A percentile compares a stretch with the other conserved stretches of the same genome.
Evolutionary conservation across 2,113 vertebrate genomes (phyloP).

Genomic region (Sander lucioperca): DNA sequence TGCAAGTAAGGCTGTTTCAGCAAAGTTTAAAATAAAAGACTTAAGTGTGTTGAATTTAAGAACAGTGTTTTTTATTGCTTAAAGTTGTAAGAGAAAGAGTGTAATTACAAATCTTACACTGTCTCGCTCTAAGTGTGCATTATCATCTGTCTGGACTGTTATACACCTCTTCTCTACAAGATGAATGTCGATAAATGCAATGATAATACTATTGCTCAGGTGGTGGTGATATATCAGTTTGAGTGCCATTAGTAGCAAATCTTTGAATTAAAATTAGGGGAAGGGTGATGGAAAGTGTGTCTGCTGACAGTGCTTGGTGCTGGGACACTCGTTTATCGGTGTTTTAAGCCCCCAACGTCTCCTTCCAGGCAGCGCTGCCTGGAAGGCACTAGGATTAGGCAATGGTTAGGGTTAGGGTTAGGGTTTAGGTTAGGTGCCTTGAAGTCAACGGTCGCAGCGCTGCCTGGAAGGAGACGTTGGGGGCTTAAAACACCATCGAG

Average conservation of each 20-base stretch:
- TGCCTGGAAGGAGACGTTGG: too few species aligned
- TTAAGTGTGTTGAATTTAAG: background rate
- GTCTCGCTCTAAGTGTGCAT: background rate
- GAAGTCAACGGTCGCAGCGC: too few species aligned
- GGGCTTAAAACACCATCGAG: too few species aligned
- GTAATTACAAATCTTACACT: background rate
- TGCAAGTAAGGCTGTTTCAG: background rate
- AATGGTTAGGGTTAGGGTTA: too few species aligned
- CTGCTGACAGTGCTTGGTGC: conserved; percentile 31
- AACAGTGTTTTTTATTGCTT: background rate
- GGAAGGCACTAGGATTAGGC: too few species aligned
- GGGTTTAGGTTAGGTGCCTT: too few species aligned
- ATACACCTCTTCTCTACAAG: background rate
- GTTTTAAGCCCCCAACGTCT: too few species aligned
- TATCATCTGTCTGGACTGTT: background rate
- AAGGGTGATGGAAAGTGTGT: conserved; percentile 9
- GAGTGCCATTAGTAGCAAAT: background rate
- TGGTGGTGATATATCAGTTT: background rate
- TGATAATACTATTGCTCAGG: background rate
- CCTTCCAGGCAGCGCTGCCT: too few species aligned
- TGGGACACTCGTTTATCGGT: background rate
- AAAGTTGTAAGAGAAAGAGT: background rate
- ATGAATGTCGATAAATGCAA: background rate
- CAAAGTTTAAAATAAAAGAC: background rate
- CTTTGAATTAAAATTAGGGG: background rate